phyloP scores from a whole-genome alignment of 2,113 vertebrate genomes.

The Charadrius vociferus region DNA sequence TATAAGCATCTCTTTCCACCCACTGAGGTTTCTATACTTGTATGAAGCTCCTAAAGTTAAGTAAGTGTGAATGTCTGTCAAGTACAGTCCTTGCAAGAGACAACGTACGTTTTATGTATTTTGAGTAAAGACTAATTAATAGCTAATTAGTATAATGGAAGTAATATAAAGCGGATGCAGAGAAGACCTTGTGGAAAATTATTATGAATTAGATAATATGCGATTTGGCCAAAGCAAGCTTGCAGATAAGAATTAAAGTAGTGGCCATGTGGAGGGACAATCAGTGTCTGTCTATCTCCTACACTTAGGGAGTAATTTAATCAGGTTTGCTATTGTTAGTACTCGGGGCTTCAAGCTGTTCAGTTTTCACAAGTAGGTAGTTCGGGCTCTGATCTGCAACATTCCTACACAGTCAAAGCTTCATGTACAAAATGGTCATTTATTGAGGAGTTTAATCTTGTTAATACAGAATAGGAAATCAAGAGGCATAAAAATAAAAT shows the following conservation, averaged over 20 bases:
- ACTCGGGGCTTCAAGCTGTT: slow-evolving; percentile 74
- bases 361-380: slow-evolving; percentile 61
- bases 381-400: slow-evolving; percentile 43
- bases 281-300: slow-evolving; percentile 57
- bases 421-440: slow-evolving; percentile 6
- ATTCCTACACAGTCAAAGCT: slow-evolving; percentile 54
- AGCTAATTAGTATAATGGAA: slow-evolving; percentile 78
- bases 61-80: slow-evolving; percentile 75
- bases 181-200: slow-evolving; percentile 76
- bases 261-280: slow-evolving; percentile 70
- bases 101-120: slow-evolving; percentile 65
- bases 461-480: neutral
- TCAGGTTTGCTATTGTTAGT: slow-evolving; percentile 73
- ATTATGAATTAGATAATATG: slow-evolving; percentile 70
- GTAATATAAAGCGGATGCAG: slow-evolving; percentile 79
- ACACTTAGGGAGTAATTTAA: slow-evolving; percentile 69
- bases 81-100: slow-evolving; percentile 62
- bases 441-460: neutral
- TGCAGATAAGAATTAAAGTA: slow-evolving; percentile 71
- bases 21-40: slow-evolving; percentile 47
- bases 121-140: slow-evolving; percentile 80
- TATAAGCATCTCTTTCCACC: slow-evolving; percentile 20
- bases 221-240: slow-evolving; percentile 69
- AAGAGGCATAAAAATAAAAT: neutral
- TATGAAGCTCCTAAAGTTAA: slow-evolving; percentile 69